A percentile compares a stretch with the other conserved stretches of the same genome.
phyloP scores from a whole-genome alignment of 2,113 vertebrate genomes.

The Paramisgurnus dabryanus region DNA sequence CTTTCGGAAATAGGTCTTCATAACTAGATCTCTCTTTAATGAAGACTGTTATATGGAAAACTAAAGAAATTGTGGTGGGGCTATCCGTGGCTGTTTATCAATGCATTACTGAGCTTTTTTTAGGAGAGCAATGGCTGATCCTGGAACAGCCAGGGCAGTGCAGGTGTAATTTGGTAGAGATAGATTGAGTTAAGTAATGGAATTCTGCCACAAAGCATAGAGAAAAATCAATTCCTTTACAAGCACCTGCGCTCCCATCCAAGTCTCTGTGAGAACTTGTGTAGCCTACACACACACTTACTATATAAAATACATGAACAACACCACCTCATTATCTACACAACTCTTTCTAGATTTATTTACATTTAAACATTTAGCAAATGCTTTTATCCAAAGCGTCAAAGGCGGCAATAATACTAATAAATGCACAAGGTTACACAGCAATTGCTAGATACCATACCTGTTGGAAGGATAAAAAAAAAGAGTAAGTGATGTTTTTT shows the following conservation, averaged over 20 bases:
- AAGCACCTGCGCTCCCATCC: conserved; percentile 29
- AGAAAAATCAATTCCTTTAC: conserved; percentile 38
- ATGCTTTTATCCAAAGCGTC: too few species aligned
- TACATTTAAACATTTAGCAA: neutral
- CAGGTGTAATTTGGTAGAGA: neutral
- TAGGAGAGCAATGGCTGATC: neutral
- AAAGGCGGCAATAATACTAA: too few species aligned
- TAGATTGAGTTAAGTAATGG: conserved; percentile 39
- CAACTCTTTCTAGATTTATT: neutral
- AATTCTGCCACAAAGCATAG: conserved; percentile 34
- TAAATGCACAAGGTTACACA: too few species aligned
- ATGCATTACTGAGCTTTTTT: neutral
- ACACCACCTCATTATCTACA: conserved; percentile 32
- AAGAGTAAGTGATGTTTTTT: too few species aligned
- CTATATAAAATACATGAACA: conserved; percentile 1
- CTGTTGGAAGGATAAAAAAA: too few species aligned
- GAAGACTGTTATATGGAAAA: conserved; percentile 3
- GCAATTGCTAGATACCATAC: too few species aligned
- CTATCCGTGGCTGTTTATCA: neutral
- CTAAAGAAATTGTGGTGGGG: neutral
- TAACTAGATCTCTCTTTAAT: neutral
- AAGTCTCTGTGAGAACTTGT: conserved; percentile 9
- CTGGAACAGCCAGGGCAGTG: conserved; percentile 2
- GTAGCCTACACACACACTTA: neutral
- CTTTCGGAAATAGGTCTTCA: conserved; percentile 9